Percentiles rank a stretch among this genome's conserved stretches.
These are phyloP conservation scores for Capitella teleta DNA, from an alignment of 1,140 invertebrate genomes.

Conservation along the genomic window DNA sequence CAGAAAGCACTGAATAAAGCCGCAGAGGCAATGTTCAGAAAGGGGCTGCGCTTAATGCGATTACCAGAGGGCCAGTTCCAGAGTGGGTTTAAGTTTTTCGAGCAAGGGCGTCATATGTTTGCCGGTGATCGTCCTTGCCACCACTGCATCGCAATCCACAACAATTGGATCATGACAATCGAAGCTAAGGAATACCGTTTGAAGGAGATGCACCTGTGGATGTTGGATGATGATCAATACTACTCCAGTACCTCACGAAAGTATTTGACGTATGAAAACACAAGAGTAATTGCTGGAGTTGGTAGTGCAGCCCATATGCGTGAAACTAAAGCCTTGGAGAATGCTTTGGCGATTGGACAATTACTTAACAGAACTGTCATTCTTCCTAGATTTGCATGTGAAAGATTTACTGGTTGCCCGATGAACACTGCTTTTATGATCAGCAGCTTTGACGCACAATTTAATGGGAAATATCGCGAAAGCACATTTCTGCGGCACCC, in stretches of 20 bases:
- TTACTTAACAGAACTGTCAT: no score
- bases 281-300: no score
- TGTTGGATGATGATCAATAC: constrained; percentile 8
- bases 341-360: no score
- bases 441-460: no score
- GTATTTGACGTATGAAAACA: constrained; percentile 12
- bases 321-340: no score
- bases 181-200: constrained; percentile 11
- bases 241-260: constrained; percentile 2
- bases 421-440: no score
- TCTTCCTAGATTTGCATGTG: no score
- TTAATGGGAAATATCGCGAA: no score
- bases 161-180: constrained; percentile 11
- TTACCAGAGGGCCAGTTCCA: background rate
- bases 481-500: no score
- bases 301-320: no score
- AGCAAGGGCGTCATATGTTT: background rate
- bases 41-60: constrained; percentile 5
- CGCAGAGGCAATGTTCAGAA: background rate
- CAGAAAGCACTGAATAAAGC: background rate
- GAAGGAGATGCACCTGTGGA: constrained; percentile 3
- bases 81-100: background rate
- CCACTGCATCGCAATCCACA: constrained; percentile 7
- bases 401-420: no score
- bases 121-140: background rate